Conservation (phyloP, 2,113 vertebrate species). For the Nicator chloris region DNA sequence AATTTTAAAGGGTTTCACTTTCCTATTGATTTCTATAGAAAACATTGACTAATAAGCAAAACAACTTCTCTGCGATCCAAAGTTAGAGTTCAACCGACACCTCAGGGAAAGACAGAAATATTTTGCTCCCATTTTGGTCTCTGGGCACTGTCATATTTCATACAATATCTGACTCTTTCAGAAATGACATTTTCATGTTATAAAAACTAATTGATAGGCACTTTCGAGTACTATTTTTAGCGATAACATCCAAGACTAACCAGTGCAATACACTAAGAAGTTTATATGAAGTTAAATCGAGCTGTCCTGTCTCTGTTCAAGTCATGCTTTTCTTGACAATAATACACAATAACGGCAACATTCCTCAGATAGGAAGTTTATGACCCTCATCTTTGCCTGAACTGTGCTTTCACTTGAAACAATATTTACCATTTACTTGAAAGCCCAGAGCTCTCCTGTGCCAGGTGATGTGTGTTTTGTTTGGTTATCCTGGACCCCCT, state of each 20-base stretch:
- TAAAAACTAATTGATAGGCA: background rate
- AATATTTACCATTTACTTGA: background rate
- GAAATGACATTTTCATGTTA: slow-evolving; percentile 42
- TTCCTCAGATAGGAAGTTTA: background rate
- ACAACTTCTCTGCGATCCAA: background rate
- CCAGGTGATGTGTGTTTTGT: background rate
- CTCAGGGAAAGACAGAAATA: background rate
- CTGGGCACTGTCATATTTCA: background rate
- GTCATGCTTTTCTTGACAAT: background rate
- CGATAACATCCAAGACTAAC: background rate
- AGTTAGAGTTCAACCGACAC: background rate
- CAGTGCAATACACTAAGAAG: background rate
- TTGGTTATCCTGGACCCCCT: background rate
- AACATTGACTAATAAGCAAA: background rate
- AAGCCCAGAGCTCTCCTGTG: background rate
- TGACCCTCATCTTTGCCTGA: background rate
- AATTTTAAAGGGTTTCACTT: background rate
- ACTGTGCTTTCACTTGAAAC: background rate
- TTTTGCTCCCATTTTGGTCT: background rate
- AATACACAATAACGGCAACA: background rate
- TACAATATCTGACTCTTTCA: background rate
- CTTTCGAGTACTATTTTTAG: slow-evolving; percentile 8
- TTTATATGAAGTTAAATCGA: background rate
- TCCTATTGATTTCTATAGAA: background rate
- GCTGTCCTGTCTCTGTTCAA: background rate